Base-by-base conservation (phyloP, 2,888 invertebrate species). In the Caenorhabditis wallacei region DNA sequence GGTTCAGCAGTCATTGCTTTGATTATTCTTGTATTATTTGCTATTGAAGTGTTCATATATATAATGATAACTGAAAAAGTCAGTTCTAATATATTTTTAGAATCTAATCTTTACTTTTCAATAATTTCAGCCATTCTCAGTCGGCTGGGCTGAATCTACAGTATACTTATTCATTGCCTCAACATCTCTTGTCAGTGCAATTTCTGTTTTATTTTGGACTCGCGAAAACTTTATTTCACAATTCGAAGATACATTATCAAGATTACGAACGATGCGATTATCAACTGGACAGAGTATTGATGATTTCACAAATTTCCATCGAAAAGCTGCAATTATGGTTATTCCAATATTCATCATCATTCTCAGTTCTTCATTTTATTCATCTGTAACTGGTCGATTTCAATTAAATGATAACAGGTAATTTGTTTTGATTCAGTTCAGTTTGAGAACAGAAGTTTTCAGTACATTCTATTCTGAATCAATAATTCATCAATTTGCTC, bases 71-170 rank as follows among this genome's bases (percentile, higher is more conserved):
- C 66, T 16, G 71, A 30, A 24, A 76, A 64, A 43, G 76, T 82
- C 13, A 43, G 64, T 66, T 8, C 66, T 4, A 18, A 48, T 18
- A 5, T 4, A 18, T 40, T 11, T 11, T 13, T n/a, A 51, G 2
- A 16, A 8, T 4, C 5, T 35, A 4, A 4, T 22, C 5, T 30
- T 24, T 16, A 4, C 0, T 35, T 22, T 40, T 2, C n/a, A 11
- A 40, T 43, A 18, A 5, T 69, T 72, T n/a, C 59, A 79, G 79
- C 63, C 69, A 7, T 68, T 80, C 18, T 53, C 75, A 10, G 8
- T 80, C 24, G 71, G 80, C 1, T 83, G 83, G 83, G 74, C 83
- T 35, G 83, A 79, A 71, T 80, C 83, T 3, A 80, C 66, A 37
- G 59, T 75, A 10, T 78, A 72, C 35, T 79, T 43, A 0, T 83